phyloP scores from a whole-genome alignment of 2,888 invertebrate species.

The Heteromyza rotundicornis region DNA sequence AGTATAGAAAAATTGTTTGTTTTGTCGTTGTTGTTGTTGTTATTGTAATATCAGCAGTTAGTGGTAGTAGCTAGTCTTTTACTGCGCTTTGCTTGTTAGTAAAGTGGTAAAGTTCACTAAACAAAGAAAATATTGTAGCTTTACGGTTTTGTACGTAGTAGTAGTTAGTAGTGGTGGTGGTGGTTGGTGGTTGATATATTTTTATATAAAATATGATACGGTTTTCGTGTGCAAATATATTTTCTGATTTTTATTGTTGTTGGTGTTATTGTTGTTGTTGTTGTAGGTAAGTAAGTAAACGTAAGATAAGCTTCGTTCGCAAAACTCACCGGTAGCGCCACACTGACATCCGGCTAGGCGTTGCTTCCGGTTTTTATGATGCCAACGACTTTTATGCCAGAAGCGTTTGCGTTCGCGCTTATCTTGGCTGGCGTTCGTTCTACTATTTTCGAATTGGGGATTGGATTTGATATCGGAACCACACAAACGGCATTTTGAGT shows the following conservation, averaged over 20 bases:
- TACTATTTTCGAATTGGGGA: constrained; percentile 12
- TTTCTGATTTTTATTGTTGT: background rate
- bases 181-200: no score
- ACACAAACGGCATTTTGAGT: constrained; percentile 51
- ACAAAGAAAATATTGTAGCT: no score
- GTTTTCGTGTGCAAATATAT: background rate
- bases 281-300: no score
- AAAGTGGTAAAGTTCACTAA: no score
- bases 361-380: constrained; percentile 51
- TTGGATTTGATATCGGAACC: constrained; percentile 37
- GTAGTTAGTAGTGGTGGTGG: no score
- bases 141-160: no score
- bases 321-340: constrained; percentile 62
- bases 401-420: constrained; percentile 45
- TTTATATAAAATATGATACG: no score
- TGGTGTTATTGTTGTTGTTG: constrained; percentile 4
- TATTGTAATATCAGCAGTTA: no score
- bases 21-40: no score
- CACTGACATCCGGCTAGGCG: constrained; percentile 57
- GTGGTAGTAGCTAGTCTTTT: no score
- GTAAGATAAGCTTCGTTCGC: constrained; percentile 29
- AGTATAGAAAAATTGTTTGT: no score
- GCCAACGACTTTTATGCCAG: constrained; percentile 55
- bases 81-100: no score
- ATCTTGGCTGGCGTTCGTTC: constrained; percentile 31